Conservation (phyloP, 37 sponge, comb jelly and placozoan genomes). For the Ephydatia muelleri region DNA sequence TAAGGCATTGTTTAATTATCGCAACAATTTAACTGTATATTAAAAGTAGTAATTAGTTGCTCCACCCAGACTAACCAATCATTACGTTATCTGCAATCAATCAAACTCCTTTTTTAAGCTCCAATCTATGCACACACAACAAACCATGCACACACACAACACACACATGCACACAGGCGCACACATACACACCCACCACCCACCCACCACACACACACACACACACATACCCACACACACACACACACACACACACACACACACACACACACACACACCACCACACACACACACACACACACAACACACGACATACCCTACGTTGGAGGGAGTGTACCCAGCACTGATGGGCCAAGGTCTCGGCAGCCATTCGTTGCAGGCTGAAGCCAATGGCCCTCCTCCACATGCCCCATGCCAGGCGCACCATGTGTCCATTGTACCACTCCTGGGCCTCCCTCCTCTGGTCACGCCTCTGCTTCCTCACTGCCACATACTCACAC, state of each 20-base stretch:
- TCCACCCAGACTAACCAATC: too few species aligned
- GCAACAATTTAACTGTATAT: too few species aligned
- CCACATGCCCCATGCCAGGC: conserved; percentile 32
- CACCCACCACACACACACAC: too few species aligned
- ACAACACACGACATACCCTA: conserved; percentile 22
- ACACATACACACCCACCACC: too few species aligned
- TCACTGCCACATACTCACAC: conserved; percentile 23
- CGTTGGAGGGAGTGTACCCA: conserved; percentile 35
- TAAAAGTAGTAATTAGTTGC: too few species aligned
- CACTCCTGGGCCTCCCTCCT: conserved; percentile 28
- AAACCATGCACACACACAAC: neutral
- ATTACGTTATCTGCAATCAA: too few species aligned
- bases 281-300: too few species aligned
- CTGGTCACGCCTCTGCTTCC: conserved; percentile 11
- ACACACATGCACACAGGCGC: neutral
- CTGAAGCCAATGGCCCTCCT: neutral
- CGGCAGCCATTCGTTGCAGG: neutral
- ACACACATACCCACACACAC: too few species aligned
- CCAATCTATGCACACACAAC: too few species aligned
- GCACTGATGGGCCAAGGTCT: conserved; percentile 27
- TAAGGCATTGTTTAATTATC: too few species aligned
- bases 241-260: neutral
- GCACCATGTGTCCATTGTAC: neutral
- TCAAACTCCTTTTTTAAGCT: too few species aligned
- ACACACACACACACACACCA: neutral